Conservation (phyloP, 2,113 vertebrate genomes). For the Cacatua alba region DNA sequence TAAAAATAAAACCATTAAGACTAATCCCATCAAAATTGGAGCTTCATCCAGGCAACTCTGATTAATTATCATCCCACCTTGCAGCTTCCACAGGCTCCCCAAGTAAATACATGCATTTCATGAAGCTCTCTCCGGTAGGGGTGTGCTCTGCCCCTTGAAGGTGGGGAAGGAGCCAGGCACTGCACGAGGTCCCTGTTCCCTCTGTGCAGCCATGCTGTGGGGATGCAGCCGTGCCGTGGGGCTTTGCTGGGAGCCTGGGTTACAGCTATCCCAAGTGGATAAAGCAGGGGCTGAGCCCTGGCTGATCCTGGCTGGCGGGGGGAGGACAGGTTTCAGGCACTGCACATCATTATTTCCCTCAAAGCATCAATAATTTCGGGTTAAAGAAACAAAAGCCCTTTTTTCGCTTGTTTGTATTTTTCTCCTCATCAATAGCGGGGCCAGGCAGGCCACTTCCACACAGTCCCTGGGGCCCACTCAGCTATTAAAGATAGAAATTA, state of each 20-base stretch:
- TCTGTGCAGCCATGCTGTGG: background rate
- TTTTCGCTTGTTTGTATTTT: slow-evolving; percentile 33
- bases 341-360: background rate
- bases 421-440: slow-evolving; percentile 74
- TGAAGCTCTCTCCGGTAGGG: background rate
- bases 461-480: no score
- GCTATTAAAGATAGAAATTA: no score
- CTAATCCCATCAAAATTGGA: slow-evolving; percentile 77
- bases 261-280: background rate
- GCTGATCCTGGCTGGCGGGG: accelerated
- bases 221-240: accelerated
- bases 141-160: accelerated
- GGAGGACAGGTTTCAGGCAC: background rate
- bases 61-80: slow-evolving; percentile 41
- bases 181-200: accelerated
- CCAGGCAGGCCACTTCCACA: no score
- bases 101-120: accelerated
- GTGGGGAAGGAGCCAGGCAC: accelerated
- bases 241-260: background rate
- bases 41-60: slow-evolving; percentile 40
- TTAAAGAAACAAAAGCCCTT: slow-evolving; percentile 75
- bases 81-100: background rate
- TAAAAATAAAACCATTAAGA: slow-evolving; percentile 74
- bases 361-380: background rate
- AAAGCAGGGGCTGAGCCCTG: background rate